phyloP scores from a whole-genome alignment of 2,888 invertebrate species.

The Clusia tigrina region DNA sequence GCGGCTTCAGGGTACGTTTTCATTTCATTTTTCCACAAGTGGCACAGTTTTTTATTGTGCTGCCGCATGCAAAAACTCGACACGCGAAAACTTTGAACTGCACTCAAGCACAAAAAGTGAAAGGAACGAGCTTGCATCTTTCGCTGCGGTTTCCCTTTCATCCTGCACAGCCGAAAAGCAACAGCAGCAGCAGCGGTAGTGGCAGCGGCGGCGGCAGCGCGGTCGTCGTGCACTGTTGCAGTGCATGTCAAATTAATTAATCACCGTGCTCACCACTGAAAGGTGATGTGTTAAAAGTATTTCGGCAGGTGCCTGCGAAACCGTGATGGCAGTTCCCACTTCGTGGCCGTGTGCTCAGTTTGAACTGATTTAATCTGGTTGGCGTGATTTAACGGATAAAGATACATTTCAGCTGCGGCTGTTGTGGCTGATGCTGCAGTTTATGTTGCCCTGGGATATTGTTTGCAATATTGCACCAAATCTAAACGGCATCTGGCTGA shows the following conservation, averaged over 20 bases:
- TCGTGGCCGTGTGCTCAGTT: not conserved
- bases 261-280: not conserved
- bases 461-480: conserved; percentile 8
- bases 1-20: too few species aligned
- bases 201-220: not conserved
- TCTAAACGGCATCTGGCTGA: too few species aligned
- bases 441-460: not conserved
- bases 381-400: conserved; percentile 47
- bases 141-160: too few species aligned
- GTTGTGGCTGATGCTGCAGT: conserved; percentile 14
- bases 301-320: conserved; percentile 43
- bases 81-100: too few species aligned
- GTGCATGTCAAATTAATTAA: conserved; percentile 24
- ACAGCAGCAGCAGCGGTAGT: not conserved
- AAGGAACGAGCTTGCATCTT: too few species aligned
- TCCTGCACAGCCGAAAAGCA: too few species aligned
- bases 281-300: conserved; percentile 39
- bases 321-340: not conserved
- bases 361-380: conserved; percentile 29
- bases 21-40: too few species aligned
- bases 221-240: not conserved
- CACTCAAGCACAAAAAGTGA: too few species aligned
- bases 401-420: conserved; percentile 14
- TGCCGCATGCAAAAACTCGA: too few species aligned
- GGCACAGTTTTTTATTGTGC: too few species aligned